Base-by-base conservation (phyloP, 2,888 invertebrate species). In the Anarsia innoxiella region DNA sequence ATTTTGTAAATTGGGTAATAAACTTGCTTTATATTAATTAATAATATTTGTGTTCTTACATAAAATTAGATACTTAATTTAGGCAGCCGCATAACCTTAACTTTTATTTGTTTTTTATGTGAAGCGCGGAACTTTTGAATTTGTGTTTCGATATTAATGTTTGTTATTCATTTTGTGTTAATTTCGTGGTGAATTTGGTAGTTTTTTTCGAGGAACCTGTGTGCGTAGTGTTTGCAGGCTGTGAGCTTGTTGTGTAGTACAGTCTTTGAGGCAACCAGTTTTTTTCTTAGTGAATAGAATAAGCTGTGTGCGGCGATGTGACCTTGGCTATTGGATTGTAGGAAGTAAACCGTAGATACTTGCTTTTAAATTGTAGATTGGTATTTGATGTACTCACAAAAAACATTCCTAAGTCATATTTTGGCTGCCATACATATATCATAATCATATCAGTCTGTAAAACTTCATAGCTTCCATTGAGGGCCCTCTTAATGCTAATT, bases 241-340 rank as follows among this genome's bases (percentile, higher is more conserved):
- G 26, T 35, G 29, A 26, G 31, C 35, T 39, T 42, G 46, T 36
- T 13, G 38, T 35, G 40, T 43, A 48, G 36, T 44, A 46, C 42
- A 36, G 39, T 49, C 46, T 58, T 52, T 51, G 60, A 63, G 68
- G 71, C 64, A 69, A 69, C 69, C 53, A 74, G 71, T 75, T 80
- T 83, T 79, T 33, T 70, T 71, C 66, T 59, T 44, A 67, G 53
- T 76, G 75, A 76, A 78, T 80, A 77, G 74, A 70, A 70, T 76
- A 70, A 78, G 75, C 69, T 71, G 80, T 79, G 76, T 71, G 76
- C 69, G 69, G 68, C 66, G 67, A 61, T 49, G 56, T 75, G 83
- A 82, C 84, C 84, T 84, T 84, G 84, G 74, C 65, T 79, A 75
- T 79, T 82, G 78, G 73, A 84, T 84, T 84, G 84, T 84, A 84